phyloP scores from a whole-genome alignment of 2,797 vertebrate genomes.

The Schizothorax lantsangensis region DNA sequence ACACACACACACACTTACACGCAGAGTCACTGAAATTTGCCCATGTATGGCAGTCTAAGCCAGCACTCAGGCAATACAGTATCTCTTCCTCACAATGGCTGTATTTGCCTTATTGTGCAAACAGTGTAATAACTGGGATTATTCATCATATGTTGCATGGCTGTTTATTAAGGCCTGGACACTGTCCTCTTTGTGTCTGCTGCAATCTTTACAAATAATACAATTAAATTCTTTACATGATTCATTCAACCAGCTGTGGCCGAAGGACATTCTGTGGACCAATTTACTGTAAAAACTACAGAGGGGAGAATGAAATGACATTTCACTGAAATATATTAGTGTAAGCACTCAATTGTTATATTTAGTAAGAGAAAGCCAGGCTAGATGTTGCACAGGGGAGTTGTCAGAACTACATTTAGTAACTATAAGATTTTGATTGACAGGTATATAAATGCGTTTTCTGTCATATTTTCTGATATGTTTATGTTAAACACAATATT shows the following conservation, averaged over 20 bases:
- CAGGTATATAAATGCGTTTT: not conserved
- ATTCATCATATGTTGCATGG: conserved; percentile 25
- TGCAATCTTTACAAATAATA: not conserved
- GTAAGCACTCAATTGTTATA: not conserved
- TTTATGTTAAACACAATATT: not conserved
- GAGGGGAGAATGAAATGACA: not conserved
- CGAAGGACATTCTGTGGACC: not conserved
- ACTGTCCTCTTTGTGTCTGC: not conserved
- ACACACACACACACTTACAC: conserved; percentile 18
- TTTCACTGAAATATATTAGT: not conserved
- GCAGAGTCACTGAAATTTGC: conserved; percentile 75
- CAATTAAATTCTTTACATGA: not conserved
- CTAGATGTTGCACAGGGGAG: not conserved
- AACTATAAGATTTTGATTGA: not conserved
- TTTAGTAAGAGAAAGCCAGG: not conserved
- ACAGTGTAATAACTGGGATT: conserved; percentile 30
- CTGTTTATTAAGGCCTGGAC: not conserved
- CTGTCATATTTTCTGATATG: not conserved
- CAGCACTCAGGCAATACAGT: conserved; percentile 65
- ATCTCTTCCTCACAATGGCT: conserved; percentile 58
- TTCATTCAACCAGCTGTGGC: not conserved
- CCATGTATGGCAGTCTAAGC: conserved; percentile 85
- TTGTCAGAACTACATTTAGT: not conserved
- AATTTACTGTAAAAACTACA: not conserved
- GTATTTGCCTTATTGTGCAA: conserved; percentile 58